These are phyloP conservation scores for Microcebus tavaratra DNA, from an alignment of 2,113 vertebrate genomes.

Conservation along the genomic window DNA sequence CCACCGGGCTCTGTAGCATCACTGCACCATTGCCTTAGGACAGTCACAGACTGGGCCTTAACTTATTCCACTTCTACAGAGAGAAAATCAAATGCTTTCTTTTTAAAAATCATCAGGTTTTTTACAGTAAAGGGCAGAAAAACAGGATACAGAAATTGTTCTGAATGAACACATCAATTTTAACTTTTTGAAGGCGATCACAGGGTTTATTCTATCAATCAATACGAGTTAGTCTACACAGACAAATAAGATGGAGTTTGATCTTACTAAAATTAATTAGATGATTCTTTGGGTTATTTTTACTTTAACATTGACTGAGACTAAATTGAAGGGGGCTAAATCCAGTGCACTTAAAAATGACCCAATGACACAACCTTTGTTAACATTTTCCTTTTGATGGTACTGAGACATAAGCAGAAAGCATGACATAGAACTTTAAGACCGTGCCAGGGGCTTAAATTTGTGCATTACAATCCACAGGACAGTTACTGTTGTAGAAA, in stretches of 20 bases:
- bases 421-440: neutral
- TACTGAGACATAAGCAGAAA: constrained; percentile 25
- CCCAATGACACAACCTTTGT: constrained; percentile 47
- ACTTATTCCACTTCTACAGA: constrained; percentile 58
- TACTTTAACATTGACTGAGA: constrained; percentile 43
- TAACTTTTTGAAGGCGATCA: constrained; percentile 20
- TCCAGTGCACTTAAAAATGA: constrained; percentile 62
- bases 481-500: constrained; percentile 82
- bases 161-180: constrained; percentile 56
- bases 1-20: neutral
- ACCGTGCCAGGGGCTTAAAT: constrained; percentile 84
- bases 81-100: constrained; percentile 60
- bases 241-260: constrained; percentile 27
- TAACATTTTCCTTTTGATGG: constrained; percentile 51
- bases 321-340: constrained; percentile 66
- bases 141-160: constrained; percentile 57
- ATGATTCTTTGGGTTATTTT: constrained; percentile 37
- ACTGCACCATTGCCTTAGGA: neutral
- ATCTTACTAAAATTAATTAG: constrained; percentile 45
- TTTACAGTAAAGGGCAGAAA: neutral
- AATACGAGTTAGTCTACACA: constrained; percentile 61
- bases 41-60: neutral
- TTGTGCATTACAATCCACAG: constrained; percentile 85
- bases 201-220: constrained; percentile 44
- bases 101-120: constrained; percentile 40